Percentiles rank a stretch among this genome's conserved stretches.
Evolutionary conservation across 2,888 invertebrate species (phyloP).

Genomic region (Smittia aterrima): DNA sequence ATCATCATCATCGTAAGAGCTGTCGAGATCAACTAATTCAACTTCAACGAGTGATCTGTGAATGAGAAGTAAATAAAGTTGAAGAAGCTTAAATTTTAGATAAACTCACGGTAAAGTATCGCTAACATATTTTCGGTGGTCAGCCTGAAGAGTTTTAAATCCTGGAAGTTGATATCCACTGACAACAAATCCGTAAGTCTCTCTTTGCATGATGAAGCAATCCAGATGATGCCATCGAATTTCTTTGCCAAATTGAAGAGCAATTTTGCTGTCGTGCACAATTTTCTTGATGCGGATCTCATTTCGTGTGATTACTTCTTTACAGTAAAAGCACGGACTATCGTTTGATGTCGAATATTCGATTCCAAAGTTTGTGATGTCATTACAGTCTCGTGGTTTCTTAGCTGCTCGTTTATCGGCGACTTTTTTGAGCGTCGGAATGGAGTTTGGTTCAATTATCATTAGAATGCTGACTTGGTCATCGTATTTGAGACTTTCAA

Average conservation of each 20-base stretch:
- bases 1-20: constrained; percentile 47
- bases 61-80: neutral
- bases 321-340: constrained; percentile 77
- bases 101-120: constrained; percentile 62
- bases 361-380: constrained; percentile 60
- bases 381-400: neutral
- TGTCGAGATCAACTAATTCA: no score
- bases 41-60: neutral
- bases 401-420: neutral
- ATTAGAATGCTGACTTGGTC: neutral
- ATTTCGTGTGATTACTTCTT: constrained; percentile 52
- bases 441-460: neutral
- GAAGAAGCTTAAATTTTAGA: neutral
- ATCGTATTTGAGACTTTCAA: neutral
- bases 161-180: constrained; percentile 75
- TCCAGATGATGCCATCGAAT: constrained; percentile 88
- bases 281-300: constrained; percentile 78
- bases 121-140: constrained; percentile 67
- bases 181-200: constrained; percentile 62
- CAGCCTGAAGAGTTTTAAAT: constrained; percentile 64
- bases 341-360: constrained; percentile 86
- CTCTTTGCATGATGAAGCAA: constrained; percentile 72
- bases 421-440: neutral
- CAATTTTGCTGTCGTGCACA: constrained; percentile 78
- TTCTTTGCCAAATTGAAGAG: constrained; percentile 76